These are phyloP conservation scores for Theristicus caerulescens DNA, from an alignment of 2,113 vertebrate species.

Conservation along the genomic window DNA sequence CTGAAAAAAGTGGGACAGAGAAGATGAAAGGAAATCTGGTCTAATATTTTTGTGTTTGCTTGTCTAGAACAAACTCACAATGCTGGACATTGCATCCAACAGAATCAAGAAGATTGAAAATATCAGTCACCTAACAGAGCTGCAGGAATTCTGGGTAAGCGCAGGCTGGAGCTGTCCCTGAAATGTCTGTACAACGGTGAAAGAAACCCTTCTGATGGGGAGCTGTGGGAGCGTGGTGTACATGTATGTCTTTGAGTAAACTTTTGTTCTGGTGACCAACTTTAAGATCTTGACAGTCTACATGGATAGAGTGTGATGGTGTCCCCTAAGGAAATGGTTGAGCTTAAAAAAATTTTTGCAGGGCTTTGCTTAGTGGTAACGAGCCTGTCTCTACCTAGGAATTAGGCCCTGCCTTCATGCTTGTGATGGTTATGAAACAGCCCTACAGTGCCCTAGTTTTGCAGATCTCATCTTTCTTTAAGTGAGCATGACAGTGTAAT, in stretches of 20 bases:
- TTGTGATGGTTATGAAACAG: not conserved
- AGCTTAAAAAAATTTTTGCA: not conserved
- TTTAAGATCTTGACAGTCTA: not conserved
- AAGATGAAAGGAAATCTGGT: not conserved
- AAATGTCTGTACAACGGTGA: not conserved
- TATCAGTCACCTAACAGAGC: constrained; percentile 91
- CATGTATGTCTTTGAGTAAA: not conserved
- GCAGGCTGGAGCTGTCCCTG: not conserved
- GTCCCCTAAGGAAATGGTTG: not conserved
- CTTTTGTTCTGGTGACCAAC: not conserved
- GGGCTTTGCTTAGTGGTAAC: not conserved
- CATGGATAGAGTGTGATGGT: not conserved
- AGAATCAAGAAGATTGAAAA: constrained; percentile 98
- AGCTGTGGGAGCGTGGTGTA: not conserved
- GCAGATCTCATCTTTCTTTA: not conserved
- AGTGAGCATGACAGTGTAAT: not conserved
- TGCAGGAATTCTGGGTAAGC: constrained; percentile 98
- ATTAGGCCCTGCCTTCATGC: not conserved
- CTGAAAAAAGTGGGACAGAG: not conserved
- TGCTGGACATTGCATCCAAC: constrained; percentile 95
- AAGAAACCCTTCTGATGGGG: not conserved
- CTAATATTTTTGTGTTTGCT: constrained; percentile 40
- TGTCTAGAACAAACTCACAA: constrained; percentile 94
- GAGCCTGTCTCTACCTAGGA: not conserved
- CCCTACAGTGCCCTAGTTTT: not conserved